A percentile compares a stretch with the other conserved stretches of the same genome.
phyloP scores from a whole-genome alignment of 1,140 invertebrate species.

The Trialeurodes vaporariorum region DNA sequence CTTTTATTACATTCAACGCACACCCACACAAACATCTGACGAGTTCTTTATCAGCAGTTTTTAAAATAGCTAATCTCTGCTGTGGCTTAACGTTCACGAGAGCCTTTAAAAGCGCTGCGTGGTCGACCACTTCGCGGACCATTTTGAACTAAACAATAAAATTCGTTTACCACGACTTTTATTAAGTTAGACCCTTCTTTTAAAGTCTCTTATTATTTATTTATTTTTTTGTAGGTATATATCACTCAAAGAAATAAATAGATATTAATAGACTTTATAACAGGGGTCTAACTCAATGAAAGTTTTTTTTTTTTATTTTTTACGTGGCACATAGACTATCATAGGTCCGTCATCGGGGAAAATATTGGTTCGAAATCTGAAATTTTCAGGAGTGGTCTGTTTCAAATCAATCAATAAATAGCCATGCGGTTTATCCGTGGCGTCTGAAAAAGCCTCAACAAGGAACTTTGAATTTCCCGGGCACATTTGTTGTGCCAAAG shows the following conservation, averaged over 20 bases:
- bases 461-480: conserved; percentile 5
- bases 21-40: conserved; percentile 8
- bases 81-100: conserved; percentile 2
- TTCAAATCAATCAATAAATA: conserved; percentile 15
- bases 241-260: background rate
- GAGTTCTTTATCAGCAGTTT: conserved; percentile 4
- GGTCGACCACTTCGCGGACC: conserved; percentile 25
- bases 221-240: background rate
- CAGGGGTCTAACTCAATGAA: background rate
- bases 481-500: conserved; percentile 13
- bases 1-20: conserved; percentile 10
- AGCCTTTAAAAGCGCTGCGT: background rate
- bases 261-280: background rate
- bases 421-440: conserved; percentile 8
- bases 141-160: conserved; percentile 36
- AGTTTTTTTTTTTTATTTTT: background rate
- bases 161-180: conserved; percentile 23
- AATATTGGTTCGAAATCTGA: conserved; percentile 10
- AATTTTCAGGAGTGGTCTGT: conserved; percentile 12
- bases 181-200: background rate
- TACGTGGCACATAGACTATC: conserved; percentile 24
- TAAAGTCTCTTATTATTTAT: background rate
- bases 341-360: conserved; percentile 26
- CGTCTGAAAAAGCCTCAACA: conserved; percentile 10
- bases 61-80: background rate